Evolutionary conservation across 2,797 vertebrate genomes (phyloP), one percentile per base, ranked within the genome.

Genomic region (Gymnothorax javanicus): DNA sequence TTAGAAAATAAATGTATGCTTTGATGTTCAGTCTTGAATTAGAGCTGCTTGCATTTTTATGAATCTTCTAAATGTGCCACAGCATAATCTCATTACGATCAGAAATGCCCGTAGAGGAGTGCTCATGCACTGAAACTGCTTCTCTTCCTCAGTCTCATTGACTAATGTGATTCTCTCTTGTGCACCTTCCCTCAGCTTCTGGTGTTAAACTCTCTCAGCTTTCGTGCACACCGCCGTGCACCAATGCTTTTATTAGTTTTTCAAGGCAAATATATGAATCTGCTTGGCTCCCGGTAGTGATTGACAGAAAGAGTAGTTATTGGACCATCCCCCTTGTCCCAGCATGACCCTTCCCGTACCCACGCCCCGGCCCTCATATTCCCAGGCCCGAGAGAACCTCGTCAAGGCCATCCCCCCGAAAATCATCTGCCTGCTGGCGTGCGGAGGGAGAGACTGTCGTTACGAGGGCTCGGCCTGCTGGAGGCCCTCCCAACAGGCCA

Each of bases 391-490:
- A 87, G 97, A 97, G 93, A 95, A 94, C 85, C 92, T 97, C 87
- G 95, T 97, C 81, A 95, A 90, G 89, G 95, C 94, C 0, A 95
- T 97, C 87, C 96, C 96, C 54, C 94, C 95, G 50, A 95, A 93
- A 79, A 91, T 97, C 33, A 96, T 97, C 89, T 97, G 97, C 88
- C 92, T 96, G 85, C 91, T 97, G 89, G 94, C 93, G 86, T 97
- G 96, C 82, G 95, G 96, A 69, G 96, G 97, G 52, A 91, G 89
- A 50, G 95, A 96, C 87, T 97, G 96, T 85, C 96, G 95, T 86
- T 97, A 97, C 81, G 96, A 97, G 88, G 95, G 96, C 86, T 96
- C 96, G 0, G 94, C 92, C 33, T 94, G 92, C 89, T 97, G 96
- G 96, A 95, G 92, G 84, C 62, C 90, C 43, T 95, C 93, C 87